phyloP scores from a whole-genome alignment of 2,113 vertebrate genomes.

The Poicephalus meyeri region DNA sequence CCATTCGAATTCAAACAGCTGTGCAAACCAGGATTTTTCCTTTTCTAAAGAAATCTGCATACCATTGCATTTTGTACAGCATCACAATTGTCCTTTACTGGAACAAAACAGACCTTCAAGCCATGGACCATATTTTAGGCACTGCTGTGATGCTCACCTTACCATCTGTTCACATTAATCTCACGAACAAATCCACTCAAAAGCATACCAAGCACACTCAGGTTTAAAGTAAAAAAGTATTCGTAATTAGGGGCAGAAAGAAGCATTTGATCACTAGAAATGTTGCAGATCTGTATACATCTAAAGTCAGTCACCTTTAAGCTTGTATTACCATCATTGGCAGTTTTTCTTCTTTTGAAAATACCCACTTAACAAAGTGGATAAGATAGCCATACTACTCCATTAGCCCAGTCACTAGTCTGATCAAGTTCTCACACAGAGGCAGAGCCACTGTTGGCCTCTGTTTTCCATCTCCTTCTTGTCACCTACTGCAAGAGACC shows the following conservation, averaged over 20 bases:
- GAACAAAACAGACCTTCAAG: slow-evolving; percentile 54
- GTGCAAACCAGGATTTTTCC: slow-evolving; percentile 15
- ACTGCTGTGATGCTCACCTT: slow-evolving; percentile 44
- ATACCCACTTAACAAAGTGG: neutral
- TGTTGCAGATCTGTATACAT: neutral
- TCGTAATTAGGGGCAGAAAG: neutral
- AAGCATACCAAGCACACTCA: slow-evolving; percentile 24
- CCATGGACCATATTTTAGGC: slow-evolving; percentile 38
- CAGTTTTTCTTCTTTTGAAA: neutral
- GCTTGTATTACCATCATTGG: neutral
- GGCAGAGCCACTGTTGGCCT: neutral
- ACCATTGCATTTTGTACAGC: neutral
- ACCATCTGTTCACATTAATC: slow-evolving; percentile 67
- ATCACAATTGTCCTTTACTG: slow-evolving; percentile 49
- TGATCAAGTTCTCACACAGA: neutral
- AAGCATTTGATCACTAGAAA: neutral
- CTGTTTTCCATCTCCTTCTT: neutral
- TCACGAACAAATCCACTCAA: neutral
- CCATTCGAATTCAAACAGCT: slow-evolving; percentile 59
- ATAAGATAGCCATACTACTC: neutral
- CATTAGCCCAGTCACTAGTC: neutral
- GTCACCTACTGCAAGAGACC: neutral
- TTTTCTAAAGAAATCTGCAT: slow-evolving; percentile 13
- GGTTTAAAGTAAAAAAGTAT: neutral
- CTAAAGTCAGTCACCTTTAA: neutral